Base-by-base conservation (phyloP, 2,888 invertebrate genomes). In the Aporophyla lueneburgensis region DNA sequence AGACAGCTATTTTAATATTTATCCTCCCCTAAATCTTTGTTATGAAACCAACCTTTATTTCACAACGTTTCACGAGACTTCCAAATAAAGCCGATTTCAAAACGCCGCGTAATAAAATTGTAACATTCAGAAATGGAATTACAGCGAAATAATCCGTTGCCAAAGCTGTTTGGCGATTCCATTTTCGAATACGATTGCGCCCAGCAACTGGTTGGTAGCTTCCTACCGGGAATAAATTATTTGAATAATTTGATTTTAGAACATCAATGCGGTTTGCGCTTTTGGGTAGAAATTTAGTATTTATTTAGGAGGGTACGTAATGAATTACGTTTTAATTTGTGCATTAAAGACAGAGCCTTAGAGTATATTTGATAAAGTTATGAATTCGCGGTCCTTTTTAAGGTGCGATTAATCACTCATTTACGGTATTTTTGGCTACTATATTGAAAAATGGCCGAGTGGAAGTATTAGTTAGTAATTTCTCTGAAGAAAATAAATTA, bases 111-210 rank as follows among this genome's bases (percentile, higher is more conserved):
- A 59, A 63, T 81, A 85, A 83, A 81, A 77, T 74, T 81, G 63
- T 66, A 62, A 70, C 56, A 72, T 83, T 81, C 67, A 71, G 53
- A 67, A 81, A 81, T 74, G 66, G 62, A 80, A 72, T 85, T 61
- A 72, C 58, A 72, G 67, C 67, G 62, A 66, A 81, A 81, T 81
- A 83, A 85, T 81, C 82, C 67, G 70, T 33, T 63, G 70, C 33
- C n/a, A 77, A 81, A 81, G 63, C 83, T 69, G 71, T 77, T 85
- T 53, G 63, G 46, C 62, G 68, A 74, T 77, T 85, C 53, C 63
- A 85, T 83, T 85, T 85, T 81, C 73, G 81, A 83, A 76, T 80
- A 71, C 43, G 66, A 72, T 68, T 63, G 49, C n/a, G 58, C 56
- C 16, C 49, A 77, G 70, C 61, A 68, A 84, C 84, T 84, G 71